These are phyloP conservation scores for Zonitis immaculata DNA, from an alignment of 2,888 invertebrate species.

Conservation along the genomic window DNA sequence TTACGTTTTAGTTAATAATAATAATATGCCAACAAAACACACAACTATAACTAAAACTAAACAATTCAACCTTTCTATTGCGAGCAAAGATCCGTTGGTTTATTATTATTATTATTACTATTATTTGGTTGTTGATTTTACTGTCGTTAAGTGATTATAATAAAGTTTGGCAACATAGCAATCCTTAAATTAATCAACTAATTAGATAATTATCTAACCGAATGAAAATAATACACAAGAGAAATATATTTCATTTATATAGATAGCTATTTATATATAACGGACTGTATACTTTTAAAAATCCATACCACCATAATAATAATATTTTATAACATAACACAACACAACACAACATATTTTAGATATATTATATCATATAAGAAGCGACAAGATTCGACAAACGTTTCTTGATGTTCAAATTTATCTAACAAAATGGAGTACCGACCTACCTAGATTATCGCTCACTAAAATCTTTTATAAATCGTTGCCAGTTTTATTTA, in stretches of 20 bases:
- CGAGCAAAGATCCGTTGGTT: slow-evolving; percentile 1
- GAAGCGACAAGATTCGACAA: background rate
- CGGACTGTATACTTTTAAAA: no score
- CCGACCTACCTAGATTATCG: background rate
- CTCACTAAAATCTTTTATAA: no score
- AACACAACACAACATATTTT: no score
- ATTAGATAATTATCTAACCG: no score
- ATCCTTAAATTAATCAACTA: background rate
- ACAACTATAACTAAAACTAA: background rate
- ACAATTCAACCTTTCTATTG: background rate
- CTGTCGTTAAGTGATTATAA: background rate
- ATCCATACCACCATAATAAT: no score
- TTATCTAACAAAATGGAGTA: background rate
- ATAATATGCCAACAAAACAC: background rate
- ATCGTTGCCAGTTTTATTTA: no score
- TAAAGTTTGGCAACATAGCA: background rate
- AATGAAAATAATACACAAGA: no score
- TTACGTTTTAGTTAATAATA: slow-evolving; percentile 1
- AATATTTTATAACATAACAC: no score
- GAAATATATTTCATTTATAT: no score
- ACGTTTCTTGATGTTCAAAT: background rate
- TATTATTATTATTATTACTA: background rate
- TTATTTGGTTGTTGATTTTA: background rate
- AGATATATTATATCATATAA: background rate
- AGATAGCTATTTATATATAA: no score